Conservation (phyloP, 2,113 vertebrate species). For the Podocnemis expansa region DNA sequence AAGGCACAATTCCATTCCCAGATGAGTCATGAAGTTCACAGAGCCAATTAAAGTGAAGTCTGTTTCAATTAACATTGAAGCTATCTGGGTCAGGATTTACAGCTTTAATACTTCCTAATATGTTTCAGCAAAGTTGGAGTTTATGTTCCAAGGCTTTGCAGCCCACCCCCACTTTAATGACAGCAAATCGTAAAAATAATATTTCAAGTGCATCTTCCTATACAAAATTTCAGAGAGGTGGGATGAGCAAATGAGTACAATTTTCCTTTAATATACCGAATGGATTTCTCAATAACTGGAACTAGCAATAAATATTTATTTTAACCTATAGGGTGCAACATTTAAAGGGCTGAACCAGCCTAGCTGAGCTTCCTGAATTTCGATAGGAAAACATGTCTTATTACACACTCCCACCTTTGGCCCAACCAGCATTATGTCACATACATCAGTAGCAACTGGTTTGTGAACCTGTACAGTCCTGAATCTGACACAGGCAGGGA, state of each 20-base stretch:
- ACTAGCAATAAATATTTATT: not conserved
- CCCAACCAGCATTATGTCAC: rapidly evolving
- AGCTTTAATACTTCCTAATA: not conserved
- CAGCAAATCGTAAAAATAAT: rapidly evolving
- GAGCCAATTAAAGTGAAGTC: not conserved
- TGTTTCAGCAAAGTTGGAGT: rapidly evolving
- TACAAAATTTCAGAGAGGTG: not conserved
- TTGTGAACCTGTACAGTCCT: not conserved
- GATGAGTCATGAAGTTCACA: not conserved
- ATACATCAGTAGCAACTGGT: rapidly evolving
- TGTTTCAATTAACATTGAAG: not conserved
- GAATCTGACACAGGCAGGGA: rapidly evolving
- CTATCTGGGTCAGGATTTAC: not conserved
- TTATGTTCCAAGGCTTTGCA: not conserved
- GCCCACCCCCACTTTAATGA: rapidly evolving
- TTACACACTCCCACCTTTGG: too few species aligned
- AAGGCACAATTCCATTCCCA: not conserved
- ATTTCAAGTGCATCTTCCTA: rapidly evolving
- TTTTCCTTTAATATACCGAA: rapidly evolving
- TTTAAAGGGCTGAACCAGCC: not conserved
- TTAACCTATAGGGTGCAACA: not conserved
- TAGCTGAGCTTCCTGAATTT: rapidly evolving
- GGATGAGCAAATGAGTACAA: rapidly evolving
- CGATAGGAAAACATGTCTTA: rapidly evolving
- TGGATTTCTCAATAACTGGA: rapidly evolving